Conservation (phyloP, 2,888 invertebrate species). For the Cheilosia vulpina region DNA sequence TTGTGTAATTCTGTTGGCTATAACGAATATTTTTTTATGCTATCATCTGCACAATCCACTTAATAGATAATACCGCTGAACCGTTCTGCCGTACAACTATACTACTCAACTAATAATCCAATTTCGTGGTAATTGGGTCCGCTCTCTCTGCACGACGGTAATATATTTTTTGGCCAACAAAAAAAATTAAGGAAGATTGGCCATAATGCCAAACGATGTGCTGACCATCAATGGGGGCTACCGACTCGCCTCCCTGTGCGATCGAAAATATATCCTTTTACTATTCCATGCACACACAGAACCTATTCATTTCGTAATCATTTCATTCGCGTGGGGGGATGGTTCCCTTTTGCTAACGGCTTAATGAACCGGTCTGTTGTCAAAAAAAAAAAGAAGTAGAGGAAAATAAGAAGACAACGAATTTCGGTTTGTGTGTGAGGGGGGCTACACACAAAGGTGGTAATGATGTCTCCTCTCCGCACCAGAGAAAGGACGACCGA, state of each 20-base stretch:
- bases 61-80: slow-evolving; percentile 53
- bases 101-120: slow-evolving; percentile 64
- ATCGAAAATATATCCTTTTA: slow-evolving; percentile 36
- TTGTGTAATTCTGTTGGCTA: slow-evolving; percentile 14
- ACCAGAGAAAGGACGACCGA: neutral
- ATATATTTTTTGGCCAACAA: slow-evolving; percentile 8
- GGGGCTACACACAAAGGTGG: slow-evolving; percentile 22
- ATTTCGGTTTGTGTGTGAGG: no score
- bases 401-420: neutral
- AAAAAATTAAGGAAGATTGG: slow-evolving; percentile 8
- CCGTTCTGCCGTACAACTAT: slow-evolving; percentile 13
- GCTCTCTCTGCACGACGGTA: slow-evolving; percentile 28
- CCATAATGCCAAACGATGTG: slow-evolving; percentile 47
- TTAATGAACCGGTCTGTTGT: slow-evolving; percentile 61
- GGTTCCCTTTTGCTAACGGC: slow-evolving; percentile 42
- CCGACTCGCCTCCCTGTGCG: slow-evolving; percentile 4
- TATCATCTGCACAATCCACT: slow-evolving; percentile 52
- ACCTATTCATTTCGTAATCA: slow-evolving; percentile 63
- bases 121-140: slow-evolving; percentile 68
- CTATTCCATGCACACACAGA: slow-evolving; percentile 46
- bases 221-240: slow-evolving; percentile 37
- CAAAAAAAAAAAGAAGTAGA: slow-evolving; percentile 5
- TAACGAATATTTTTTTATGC: slow-evolving; percentile 46
- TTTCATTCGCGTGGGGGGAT: slow-evolving; percentile 45
- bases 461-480: neutral